Evolutionary conservation across 2,888 invertebrate genomes (phyloP), one percentile per base, ranked within the genome.

Genomic region (Sarcophaga rosellei): DNA sequence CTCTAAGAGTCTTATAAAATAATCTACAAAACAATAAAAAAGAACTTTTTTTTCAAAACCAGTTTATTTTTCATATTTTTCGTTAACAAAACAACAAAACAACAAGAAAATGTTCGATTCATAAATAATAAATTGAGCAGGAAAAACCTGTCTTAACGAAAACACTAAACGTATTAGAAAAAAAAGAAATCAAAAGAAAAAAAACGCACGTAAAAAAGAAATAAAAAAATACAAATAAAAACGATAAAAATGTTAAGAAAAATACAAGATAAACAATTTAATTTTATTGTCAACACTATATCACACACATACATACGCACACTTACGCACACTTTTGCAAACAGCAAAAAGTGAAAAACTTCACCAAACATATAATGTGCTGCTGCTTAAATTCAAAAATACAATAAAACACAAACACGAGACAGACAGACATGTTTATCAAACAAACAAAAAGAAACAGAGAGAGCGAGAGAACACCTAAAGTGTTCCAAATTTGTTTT

Each of bases 231-330:
- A 59, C 8, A 63, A 59, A 70, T 63, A 63, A 47, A 5, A 45
- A 47, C 25, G 6, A 10, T 59, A 61, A 8, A 20, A 59, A 63
- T 21, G 1, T 53, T 75, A 75, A 59, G 65, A 23, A 78, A 59
- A 62, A 21, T 53, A 80, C 47, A 23, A 77, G 25, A 74, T 74
- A 81, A 85, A 85, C 85, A 78, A 85, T 85, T 81, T 81, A 77
- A 85, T 81, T 78, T 77, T 81, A 78, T 78, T 74, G 65, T 81
- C 81, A 84, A 73, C 72, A 72, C 79, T 70, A 75, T 53, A 75
- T 25, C 21, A 53, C 17, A 53, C 53, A 53, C 11, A 47, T 47
- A 47, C 47, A 4, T 10, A 15, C 47, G 2, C 47, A 15, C 53
- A 53, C 53, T 15, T 53, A n/a, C n/a, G 4, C 5, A 0, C 17